Base-by-base conservation (phyloP, 2,113 vertebrate genomes). In the Uria aalge region DNA sequence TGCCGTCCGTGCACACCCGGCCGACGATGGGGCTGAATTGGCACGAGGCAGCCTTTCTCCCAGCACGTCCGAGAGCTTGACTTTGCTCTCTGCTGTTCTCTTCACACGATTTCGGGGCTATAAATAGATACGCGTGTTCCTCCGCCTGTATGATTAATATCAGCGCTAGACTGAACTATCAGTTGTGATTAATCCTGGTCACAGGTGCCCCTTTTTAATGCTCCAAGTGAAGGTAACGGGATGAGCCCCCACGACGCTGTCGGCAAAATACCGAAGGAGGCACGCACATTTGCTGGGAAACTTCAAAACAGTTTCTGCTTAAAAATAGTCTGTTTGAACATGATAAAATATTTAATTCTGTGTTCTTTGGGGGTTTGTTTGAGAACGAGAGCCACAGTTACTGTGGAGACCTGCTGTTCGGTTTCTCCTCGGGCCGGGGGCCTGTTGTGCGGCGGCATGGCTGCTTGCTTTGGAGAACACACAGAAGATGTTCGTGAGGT, bases 291-390 rank as follows among this genome's bases (percentile, higher is more conserved):
- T 26, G 34, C 86, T 63, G 79, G 64, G 76, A 9, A 73, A 43
- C 96, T 96, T 96, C 92, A 92, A 86, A 96, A 90, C 94, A 93
- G 48, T 11, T 72, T 56, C 76, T 76, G 89, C 85, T 94, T 92
- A 84, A 95, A 92, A 97, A 92, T 41, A 97, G 38, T 8, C 73
- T 93, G 71, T 69, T 88, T 52, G 84, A 85, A 85, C 29, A 3
- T 2, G 77, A 96, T 66, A 87, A 94, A 95, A 34, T 52, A 38
- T 41, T 88, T 71, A 57, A 13, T 83, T 91, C 68, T 10, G 21
- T 41, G n/a, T 34, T 79, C 81, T 85, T 69, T 2, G 5, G 92
- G 75, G 91, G 69, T 90, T 85, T 68, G 83, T 89, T 92, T 88
- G 88, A 75, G 91, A 92, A 66, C 67, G 34, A 24, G 81, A 72